Conservation (phyloP, 2,797 vertebrate species). For the Glossophaga mutica region DNA sequence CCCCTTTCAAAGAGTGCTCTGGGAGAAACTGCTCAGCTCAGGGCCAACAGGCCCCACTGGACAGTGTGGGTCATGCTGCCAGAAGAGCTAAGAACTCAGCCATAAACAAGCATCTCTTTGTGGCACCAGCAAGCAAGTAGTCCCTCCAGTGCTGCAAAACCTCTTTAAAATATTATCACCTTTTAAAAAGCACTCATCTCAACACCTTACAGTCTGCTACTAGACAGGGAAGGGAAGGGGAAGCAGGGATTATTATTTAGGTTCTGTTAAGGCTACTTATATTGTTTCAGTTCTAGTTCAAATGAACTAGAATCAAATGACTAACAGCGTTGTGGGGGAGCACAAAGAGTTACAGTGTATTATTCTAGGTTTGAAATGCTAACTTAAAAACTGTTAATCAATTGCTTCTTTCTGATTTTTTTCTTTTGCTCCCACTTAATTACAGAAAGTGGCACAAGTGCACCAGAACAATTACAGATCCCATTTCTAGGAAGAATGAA, state of each 20-base stretch:
- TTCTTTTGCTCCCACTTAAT: conserved; percentile 58
- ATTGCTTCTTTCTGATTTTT: conserved; percentile 55
- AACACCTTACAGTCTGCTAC: background rate
- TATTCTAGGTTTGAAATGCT: conserved; percentile 4
- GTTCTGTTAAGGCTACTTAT: background rate
- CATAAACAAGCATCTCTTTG: background rate
- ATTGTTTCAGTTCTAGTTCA: conserved; percentile 44
- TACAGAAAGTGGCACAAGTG: conserved; percentile 5
- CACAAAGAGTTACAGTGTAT: background rate
- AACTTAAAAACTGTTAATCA: conserved; percentile 53
- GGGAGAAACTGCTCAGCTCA: background rate
- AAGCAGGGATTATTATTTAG: background rate
- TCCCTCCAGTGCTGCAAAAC: background rate
- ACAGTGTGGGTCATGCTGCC: background rate
- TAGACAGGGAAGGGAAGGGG: background rate
- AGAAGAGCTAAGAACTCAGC: background rate
- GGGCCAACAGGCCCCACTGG: background rate
- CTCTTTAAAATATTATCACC: background rate
- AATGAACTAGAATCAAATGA: conserved; percentile 67
- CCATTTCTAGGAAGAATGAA: conserved; percentile 15
- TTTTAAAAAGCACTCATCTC: background rate
- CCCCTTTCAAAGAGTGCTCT: background rate
- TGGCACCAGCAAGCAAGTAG: background rate
- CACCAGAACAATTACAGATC: conserved; percentile 16
- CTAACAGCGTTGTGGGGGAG: conserved; percentile 57